Evolutionary conservation across 2,888 invertebrate genomes (phyloP).

Genomic region (Sinopyrophorus schimmeli): DNA sequence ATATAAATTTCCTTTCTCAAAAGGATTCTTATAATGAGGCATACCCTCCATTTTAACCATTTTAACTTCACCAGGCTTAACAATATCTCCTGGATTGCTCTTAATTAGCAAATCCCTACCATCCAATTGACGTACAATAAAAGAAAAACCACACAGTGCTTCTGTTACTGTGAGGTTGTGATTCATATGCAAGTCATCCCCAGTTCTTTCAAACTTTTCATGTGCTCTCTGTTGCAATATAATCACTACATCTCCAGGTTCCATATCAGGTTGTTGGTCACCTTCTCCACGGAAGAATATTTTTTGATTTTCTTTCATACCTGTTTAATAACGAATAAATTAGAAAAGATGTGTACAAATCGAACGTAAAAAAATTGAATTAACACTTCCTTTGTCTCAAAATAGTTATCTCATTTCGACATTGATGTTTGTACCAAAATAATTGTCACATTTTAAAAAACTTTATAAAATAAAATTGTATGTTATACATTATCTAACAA

Average conservation of each 20-base stretch:
- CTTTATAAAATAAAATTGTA: no score
- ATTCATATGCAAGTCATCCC: conserved; percentile 73
- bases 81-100: conserved; percentile 81
- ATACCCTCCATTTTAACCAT: conserved; percentile 87
- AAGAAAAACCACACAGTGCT: conserved; percentile 87
- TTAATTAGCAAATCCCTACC: conserved; percentile 80
- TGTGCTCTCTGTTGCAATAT: conserved; percentile 82
- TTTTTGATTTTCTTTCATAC: conserved; percentile 82
- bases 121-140: conserved; percentile 87
- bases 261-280: conserved; percentile 84
- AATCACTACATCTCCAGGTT: conserved; percentile 88
- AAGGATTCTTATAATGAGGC: conserved; percentile 83
- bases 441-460: no score
- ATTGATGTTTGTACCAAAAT: no score
- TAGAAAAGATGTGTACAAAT: no score
- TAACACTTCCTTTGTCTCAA: no score
- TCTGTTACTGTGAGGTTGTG: conserved; percentile 81
- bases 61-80: conserved; percentile 80
- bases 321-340: no score
- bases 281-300: conserved; percentile 87
- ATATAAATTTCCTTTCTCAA: conserved; percentile 84
- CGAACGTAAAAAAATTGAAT: no score
- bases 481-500: no score
- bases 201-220: conserved; percentile 75
- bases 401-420: no score